These are phyloP conservation scores for Atrichornis clamosus DNA, from an alignment of 2,113 vertebrate genomes.

Conservation along the genomic window DNA sequence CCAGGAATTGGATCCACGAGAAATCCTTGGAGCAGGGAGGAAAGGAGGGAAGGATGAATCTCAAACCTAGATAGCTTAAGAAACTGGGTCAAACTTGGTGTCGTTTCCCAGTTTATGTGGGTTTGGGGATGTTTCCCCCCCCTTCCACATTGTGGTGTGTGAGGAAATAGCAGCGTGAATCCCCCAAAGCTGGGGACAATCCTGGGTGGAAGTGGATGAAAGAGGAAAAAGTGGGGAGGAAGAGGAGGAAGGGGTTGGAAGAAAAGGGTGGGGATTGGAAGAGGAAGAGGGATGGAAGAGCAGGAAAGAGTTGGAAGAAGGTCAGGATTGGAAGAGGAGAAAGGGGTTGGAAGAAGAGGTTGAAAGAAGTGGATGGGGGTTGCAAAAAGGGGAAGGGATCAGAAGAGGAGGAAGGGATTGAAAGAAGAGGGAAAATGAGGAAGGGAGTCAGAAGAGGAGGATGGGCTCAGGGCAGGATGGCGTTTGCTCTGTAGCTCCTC, in stretches of 20 bases:
- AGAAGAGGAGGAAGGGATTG: not conserved
- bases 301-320: not conserved
- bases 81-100: not conserved
- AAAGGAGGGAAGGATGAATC: not conserved
- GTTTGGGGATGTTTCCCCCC: not conserved
- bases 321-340: not conserved
- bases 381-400: not conserved
- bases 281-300: not conserved
- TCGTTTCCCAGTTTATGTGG: not conserved
- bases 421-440: not conserved
- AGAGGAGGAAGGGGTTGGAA: not conserved
- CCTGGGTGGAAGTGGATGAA: not conserved
- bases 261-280: not conserved
- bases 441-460: not conserved
- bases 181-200: fast-evolving
- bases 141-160: fast-evolving
- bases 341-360: not conserved
- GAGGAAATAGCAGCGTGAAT: fast-evolving
- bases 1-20: not conserved
- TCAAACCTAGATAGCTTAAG: not conserved
- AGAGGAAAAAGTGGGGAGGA: not conserved
- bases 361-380: not conserved
- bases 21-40: not conserved
- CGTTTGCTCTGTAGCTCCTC: not conserved
- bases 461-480: not conserved